Percentiles rank a stretch among this genome's conserved stretches.
These are phyloP conservation scores for Polypedilum vanderplanki DNA, from an alignment of 1,140 invertebrate species.

Conservation along the genomic window DNA sequence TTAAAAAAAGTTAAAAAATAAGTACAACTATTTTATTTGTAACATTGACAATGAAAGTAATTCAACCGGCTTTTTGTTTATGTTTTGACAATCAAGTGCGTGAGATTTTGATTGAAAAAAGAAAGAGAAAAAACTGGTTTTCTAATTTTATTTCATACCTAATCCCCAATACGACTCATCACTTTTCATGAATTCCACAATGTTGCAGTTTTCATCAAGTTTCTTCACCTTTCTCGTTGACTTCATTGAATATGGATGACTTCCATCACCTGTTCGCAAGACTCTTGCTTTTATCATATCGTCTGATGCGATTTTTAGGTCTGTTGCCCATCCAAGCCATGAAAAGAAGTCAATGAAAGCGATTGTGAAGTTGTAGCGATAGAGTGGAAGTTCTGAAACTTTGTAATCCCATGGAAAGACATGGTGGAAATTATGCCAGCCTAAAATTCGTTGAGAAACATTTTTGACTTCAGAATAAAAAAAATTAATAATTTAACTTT, in stretches of 20 bases:
- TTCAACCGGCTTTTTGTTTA: too few species aligned
- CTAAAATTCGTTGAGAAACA: too few species aligned
- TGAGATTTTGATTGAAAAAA: neutral
- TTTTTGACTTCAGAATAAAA: too few species aligned
- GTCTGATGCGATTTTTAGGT: slow-evolving; percentile 45
- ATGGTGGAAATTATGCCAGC: slow-evolving; percentile 73
- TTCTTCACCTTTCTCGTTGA: neutral
- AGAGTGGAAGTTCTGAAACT: slow-evolving; percentile 55
- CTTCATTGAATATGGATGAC: neutral
- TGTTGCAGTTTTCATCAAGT: neutral
- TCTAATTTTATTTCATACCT: neutral
- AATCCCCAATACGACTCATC: neutral
- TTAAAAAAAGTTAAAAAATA: neutral
- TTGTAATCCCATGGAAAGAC: slow-evolving; percentile 69
- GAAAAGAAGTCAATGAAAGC: slow-evolving; percentile 60
- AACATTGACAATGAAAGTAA: neutral
- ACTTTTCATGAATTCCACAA: neutral
- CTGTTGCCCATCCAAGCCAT: slow-evolving; percentile 48
- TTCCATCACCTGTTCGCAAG: slow-evolving; percentile 35
- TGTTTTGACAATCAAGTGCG: neutral
- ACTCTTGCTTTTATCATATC: slow-evolving; percentile 36
- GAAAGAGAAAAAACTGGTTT: neutral
- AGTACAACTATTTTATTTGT: neutral
- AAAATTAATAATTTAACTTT: too few species aligned
- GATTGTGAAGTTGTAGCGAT: slow-evolving; percentile 55